phyloP scores from a whole-genome alignment of 2,113 vertebrate species.

The Dasyurus viverrinus region DNA sequence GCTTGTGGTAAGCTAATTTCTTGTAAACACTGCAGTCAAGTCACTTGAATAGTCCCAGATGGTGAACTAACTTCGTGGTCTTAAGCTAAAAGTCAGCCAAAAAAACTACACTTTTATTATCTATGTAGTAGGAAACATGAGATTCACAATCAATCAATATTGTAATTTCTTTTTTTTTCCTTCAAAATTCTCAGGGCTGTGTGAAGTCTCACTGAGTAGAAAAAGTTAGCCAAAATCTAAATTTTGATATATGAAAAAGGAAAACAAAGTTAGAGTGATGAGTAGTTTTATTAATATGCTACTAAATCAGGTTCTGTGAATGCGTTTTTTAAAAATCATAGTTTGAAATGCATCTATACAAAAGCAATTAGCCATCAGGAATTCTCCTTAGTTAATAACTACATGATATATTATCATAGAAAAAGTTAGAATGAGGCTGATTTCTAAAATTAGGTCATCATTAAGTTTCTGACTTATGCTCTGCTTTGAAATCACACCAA shows the following conservation, averaged over 20 bases:
- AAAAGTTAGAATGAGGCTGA: constrained; percentile 15
- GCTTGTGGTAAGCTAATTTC: constrained; percentile 85
- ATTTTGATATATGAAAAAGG: constrained; percentile 37
- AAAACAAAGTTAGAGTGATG: constrained; percentile 48
- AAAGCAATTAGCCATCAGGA: constrained; percentile 8
- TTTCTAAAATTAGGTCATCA: constrained; percentile 24
- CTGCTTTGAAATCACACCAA: constrained; percentile 1
- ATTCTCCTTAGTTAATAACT: constrained; percentile 25
- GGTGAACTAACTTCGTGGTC: constrained; percentile 78
- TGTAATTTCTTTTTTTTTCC: constrained; percentile 32
- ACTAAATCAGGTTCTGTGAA: constrained; percentile 31
- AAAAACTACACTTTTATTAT: constrained; percentile 71
- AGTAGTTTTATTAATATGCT: constrained; percentile 29
- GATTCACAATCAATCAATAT: constrained; percentile 42
- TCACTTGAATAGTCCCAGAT: constrained; percentile 81
- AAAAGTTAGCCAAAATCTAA: constrained; percentile 64
- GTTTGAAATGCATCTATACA: constrained; percentile 17
- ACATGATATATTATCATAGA: constrained; percentile 25
- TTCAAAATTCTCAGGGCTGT: constrained; percentile 56
- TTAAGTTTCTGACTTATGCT: constrained; percentile 14
- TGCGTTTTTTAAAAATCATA: constrained; percentile 46
- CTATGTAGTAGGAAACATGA: constrained; percentile 44
- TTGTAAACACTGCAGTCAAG: constrained; percentile 82
- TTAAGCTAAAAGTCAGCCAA: constrained; percentile 70
- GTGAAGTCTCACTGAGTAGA: constrained; percentile 56